phyloP scores from a whole-genome alignment of 2,797 vertebrate species.

The Sitta carolinensis region DNA sequence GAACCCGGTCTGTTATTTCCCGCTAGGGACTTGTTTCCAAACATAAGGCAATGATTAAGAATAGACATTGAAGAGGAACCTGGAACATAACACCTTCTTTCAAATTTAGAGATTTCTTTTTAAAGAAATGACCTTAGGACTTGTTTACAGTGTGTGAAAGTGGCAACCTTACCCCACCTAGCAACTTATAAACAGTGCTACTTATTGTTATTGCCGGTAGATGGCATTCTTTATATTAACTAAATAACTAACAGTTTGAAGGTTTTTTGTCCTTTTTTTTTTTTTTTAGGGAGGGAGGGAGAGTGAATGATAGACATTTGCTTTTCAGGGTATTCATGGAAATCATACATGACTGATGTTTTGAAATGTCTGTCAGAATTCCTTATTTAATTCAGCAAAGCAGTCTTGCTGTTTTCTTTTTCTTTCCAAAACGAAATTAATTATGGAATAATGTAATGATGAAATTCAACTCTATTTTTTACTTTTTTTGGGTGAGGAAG shows the following conservation, averaged over 20 bases:
- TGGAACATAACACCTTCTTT: not conserved
- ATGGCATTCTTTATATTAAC: constrained; percentile 60
- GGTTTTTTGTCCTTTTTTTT: not conserved
- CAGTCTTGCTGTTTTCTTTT: not conserved
- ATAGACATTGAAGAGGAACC: not conserved
- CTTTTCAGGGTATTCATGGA: not conserved
- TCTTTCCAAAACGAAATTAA: not conserved
- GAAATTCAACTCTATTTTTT: not conserved
- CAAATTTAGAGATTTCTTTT: not conserved
- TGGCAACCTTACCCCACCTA: not conserved
- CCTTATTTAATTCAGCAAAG: not conserved
- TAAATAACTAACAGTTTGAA: not conserved
- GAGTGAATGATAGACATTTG: not conserved
- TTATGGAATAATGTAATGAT: not conserved
- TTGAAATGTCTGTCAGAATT: not conserved
- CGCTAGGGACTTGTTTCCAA: not conserved
- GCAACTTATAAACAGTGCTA: not conserved
- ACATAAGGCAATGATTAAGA: not conserved
- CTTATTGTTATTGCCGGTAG: constrained; percentile 43
- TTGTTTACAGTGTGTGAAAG: not conserved
- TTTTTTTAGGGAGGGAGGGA: too few species aligned
- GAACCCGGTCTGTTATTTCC: not conserved
- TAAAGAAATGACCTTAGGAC: not conserved
- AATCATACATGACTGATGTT: not conserved
- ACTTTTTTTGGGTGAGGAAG: not conserved